These are phyloP conservation scores for Gnatocerus cornutus DNA, from an alignment of 2,888 invertebrate species.

Conservation along the genomic window DNA sequence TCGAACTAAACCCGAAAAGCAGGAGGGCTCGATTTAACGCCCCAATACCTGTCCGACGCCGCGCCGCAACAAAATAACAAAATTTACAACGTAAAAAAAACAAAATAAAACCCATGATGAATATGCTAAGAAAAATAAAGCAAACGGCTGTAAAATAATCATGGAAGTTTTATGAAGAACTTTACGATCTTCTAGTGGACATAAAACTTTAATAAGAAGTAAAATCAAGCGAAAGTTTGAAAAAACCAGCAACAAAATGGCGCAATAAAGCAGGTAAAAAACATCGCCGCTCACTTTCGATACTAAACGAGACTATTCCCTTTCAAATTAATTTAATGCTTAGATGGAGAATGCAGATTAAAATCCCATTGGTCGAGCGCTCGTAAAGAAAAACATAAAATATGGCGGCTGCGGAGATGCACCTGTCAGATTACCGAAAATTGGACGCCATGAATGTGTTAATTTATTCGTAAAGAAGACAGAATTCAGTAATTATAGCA, in stretches of 20 bases:
- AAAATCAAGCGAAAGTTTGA: conserved; percentile 37
- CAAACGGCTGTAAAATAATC: conserved; percentile 42
- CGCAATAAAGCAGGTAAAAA: conserved; percentile 38
- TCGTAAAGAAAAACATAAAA: conserved; percentile 35
- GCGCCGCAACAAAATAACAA: conserved; percentile 18
- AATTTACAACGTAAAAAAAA: conserved; percentile 25
- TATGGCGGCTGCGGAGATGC: conserved; percentile 45
- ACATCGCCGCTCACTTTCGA: conserved; percentile 18
- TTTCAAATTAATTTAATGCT: conserved; percentile 39
- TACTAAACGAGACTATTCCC: conserved; percentile 15
- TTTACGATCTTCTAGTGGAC: conserved; percentile 44
- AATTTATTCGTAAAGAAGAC: conserved; percentile 35
- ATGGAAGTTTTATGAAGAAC: conserved; percentile 44
- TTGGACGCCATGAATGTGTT: conserved; percentile 32
- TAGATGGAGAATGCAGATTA: conserved; percentile 34
- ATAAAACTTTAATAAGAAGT: conserved; percentile 44
- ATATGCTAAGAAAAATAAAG: conserved; percentile 36
- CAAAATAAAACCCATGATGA: conserved; percentile 33
- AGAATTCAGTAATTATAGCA: conserved; percentile 20
- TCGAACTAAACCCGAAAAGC: conserved; percentile 1
- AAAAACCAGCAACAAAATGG: conserved; percentile 30
- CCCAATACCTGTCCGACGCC: conserved; percentile 9
- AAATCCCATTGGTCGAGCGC: conserved; percentile 39
- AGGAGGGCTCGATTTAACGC: conserved; percentile 3
- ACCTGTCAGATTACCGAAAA: conserved; percentile 48